Evolutionary conservation across 2,797 vertebrate species (phyloP), one percentile per base, ranked within the genome.

Genomic region (Liasis olivaceus): DNA sequence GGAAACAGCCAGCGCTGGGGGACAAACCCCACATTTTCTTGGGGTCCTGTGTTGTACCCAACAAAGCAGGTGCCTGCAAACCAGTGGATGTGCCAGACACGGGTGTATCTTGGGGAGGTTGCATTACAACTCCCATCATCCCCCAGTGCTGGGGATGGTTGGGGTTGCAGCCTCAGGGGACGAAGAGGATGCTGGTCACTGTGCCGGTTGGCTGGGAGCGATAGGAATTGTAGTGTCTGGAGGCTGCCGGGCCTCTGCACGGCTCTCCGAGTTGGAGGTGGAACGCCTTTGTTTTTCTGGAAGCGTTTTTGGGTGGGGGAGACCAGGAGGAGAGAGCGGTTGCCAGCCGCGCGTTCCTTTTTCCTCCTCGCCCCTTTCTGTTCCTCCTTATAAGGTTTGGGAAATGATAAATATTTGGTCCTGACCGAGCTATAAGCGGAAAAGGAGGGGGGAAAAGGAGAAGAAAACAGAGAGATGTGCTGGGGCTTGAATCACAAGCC

Each of bases 361-460:
- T 6, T 24, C 0, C 54, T 60, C 15, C 24, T n/a, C 12, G 7
- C 63, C 63, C 36, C 15, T 3, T 42, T 91, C 90, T 93, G n/a
- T 63, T 72, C 15, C 5, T n/a, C 94, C 94, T 60, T 94, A 94
- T 88, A 94, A 88, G 92, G 94, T 26, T 69, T 2, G 54, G 89
- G 89, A 93, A 94, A 94, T 26, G 90, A 88, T 85, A 90, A 85
- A 85, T 90, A 90, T 88, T 90, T 93, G 47, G 81, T 91, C 87
- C 87, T 42, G 8, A 85, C 63, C 1, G 84, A 12, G 81, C 92
- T 92, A 93, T 84, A 94, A 93, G 90, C 81, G 91, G 60, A 64
- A 66, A 59, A 54, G 14, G 63, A 36, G 15, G 36, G 63, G 63
- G 72, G 72, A 2, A 77, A 6, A 3, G 69, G 15, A 2, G 6